Percentiles rank a stretch among this genome's conserved stretches.
Evolutionary conservation across 1,140 invertebrate genomes (phyloP).

Genomic region (Cotesia chilonis): DNA sequence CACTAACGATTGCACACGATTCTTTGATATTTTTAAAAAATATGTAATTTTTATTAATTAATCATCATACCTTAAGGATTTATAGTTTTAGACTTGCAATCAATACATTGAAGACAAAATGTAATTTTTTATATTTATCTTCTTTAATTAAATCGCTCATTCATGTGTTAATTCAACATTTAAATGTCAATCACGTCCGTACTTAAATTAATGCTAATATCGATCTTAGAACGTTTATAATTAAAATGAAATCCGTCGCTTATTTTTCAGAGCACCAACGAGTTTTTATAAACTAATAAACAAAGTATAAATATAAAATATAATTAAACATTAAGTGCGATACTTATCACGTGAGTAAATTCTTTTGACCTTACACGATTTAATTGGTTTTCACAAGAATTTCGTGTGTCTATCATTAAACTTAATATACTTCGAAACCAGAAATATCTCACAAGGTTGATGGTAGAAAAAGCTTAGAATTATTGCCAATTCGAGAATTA

Average conservation of each 20-base stretch:
- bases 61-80: too few relatives aligned
- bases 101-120: too few relatives aligned
- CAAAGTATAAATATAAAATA: not conserved
- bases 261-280: too few relatives aligned
- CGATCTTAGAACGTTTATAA: too few relatives aligned
- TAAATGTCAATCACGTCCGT: too few relatives aligned
- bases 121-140: too few relatives aligned
- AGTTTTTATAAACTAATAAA: too few relatives aligned
- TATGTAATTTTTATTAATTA: not conserved
- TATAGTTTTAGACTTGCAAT: too few relatives aligned
- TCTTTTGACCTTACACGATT: not conserved
- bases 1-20: not conserved
- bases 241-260: too few relatives aligned
- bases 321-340: not conserved
- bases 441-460: slow-evolving; percentile 8
- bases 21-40: not conserved
- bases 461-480: not conserved
- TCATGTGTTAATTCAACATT: too few relatives aligned
- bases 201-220: too few relatives aligned
- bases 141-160: too few relatives aligned
- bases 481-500: not conserved
- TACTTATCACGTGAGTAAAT: slow-evolving; percentile 1
- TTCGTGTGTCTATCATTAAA: slow-evolving; percentile 11
- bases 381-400: slow-evolving; percentile 15
- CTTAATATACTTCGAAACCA: not conserved